A percentile compares a stretch with the other conserved stretches of the same genome.
Evolutionary conservation across 2,797 vertebrate genomes (phyloP).

Genomic region (Phoxinus dragarum): DNA sequence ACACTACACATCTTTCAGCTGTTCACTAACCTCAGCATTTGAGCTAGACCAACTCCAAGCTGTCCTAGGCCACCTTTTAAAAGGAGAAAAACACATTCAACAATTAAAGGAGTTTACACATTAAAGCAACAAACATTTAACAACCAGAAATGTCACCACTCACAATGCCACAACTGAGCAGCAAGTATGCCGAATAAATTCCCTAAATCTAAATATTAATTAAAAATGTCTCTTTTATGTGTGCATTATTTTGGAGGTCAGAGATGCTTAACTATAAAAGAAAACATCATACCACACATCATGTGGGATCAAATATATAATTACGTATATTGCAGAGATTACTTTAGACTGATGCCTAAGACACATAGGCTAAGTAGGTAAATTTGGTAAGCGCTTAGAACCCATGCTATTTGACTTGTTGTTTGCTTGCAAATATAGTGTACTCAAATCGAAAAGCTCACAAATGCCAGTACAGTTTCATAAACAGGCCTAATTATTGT

Average conservation of each 20-base stretch:
- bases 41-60: slow-evolving; percentile 79
- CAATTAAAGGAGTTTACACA: neutral
- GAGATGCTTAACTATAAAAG: neutral
- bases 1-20: neutral
- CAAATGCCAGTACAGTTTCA: slow-evolving; percentile 5
- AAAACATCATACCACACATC: neutral
- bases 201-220: neutral
- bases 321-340: neutral
- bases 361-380: neutral
- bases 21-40: slow-evolving; percentile 77
- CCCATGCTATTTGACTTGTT: neutral
- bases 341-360: neutral
- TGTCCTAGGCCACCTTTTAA: slow-evolving; percentile 80
- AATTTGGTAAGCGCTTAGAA: neutral
- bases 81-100: slow-evolving; percentile 38
- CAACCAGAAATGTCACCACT: neutral
- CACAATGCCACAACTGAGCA: neutral
- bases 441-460: neutral
- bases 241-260: neutral
- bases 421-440: neutral
- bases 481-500: neutral
- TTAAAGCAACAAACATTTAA: neutral
- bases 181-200: neutral
- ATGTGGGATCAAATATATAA: neutral
- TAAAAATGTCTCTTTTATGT: neutral